phyloP scores from a whole-genome alignment of 2,113 vertebrate species.

The Toxotes chatareus region DNA sequence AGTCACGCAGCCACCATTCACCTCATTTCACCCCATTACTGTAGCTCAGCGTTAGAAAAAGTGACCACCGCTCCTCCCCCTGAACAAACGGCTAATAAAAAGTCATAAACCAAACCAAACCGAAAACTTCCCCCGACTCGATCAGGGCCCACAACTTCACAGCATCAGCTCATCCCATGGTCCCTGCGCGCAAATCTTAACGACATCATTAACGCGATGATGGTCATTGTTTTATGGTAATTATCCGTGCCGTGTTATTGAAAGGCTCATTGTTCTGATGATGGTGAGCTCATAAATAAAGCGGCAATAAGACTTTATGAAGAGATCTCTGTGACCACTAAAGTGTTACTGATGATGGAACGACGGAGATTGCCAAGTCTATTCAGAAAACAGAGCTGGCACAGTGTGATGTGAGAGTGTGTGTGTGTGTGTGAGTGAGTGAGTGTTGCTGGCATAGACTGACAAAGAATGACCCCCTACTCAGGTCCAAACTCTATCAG shows the following conservation, averaged over 20 bases:
- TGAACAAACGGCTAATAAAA: constrained; percentile 21
- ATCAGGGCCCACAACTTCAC: constrained; percentile 13
- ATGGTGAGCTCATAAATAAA: constrained; percentile 68
- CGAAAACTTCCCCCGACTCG: not conserved
- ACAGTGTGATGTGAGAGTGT: constrained; percentile 22
- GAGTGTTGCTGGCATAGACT: constrained; percentile 5
- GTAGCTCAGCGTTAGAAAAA: not conserved
- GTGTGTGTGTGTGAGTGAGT: constrained; percentile 32
- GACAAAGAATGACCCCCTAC: not conserved
- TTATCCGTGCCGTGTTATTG: constrained; percentile 64
- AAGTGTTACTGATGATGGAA: constrained; percentile 68
- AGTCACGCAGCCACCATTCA: not conserved
- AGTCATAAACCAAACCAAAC: constrained; percentile 48
- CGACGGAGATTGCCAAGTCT: constrained; percentile 54
- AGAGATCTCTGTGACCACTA: constrained; percentile 63
- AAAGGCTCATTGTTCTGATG: constrained; percentile 71
- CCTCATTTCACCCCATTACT: constrained; percentile 39
- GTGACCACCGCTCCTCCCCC: not conserved
- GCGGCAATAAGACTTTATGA: constrained; percentile 65
- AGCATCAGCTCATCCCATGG: constrained; percentile 28
- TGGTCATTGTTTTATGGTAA: constrained; percentile 71
- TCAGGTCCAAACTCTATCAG: constrained; percentile 17
- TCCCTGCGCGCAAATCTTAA: constrained; percentile 50
- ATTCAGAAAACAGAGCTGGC: constrained; percentile 54
- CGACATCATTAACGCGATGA: constrained; percentile 70